Evolutionary conservation across 2,113 vertebrate genomes (phyloP).

Genomic region (Apeltes quadracus): DNA sequence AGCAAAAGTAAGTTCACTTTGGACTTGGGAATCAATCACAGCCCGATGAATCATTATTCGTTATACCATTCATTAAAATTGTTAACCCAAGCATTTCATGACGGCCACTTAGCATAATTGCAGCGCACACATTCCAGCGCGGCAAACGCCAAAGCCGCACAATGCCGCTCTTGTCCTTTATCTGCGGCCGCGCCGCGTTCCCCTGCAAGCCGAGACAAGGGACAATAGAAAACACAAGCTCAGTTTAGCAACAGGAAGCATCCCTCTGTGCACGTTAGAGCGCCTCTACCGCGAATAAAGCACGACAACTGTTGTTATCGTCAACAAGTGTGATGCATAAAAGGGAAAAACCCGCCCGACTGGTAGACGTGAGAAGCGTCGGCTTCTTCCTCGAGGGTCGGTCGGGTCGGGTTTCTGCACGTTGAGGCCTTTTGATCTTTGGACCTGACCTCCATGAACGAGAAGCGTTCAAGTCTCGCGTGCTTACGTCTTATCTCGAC

Average conservation of each 20-base stretch:
- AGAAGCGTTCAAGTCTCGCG: not conserved
- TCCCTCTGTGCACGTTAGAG: constrained; percentile 36
- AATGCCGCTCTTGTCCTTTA: constrained; percentile 67
- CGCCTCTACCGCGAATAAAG: constrained; percentile 23
- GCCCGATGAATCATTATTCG: constrained; percentile 14
- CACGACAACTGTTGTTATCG: constrained; percentile 36
- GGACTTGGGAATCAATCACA: constrained; percentile 20
- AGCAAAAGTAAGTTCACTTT: not conserved
- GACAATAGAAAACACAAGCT: constrained; percentile 65
- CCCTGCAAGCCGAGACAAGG: constrained; percentile 45
- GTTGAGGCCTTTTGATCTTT: not conserved
- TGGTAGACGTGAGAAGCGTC: not conserved
- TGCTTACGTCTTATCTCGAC: constrained; percentile 23
- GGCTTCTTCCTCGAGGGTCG: not conserved
- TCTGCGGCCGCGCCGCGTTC: constrained; percentile 57
- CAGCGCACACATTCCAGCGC: constrained; percentile 57
- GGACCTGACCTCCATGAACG: constrained; percentile 9
- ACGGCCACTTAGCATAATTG: constrained; percentile 59
- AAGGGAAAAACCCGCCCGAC: constrained; percentile 38
- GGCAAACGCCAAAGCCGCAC: constrained; percentile 65
- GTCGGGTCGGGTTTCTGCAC: too few relatives aligned
- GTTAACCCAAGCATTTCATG: constrained; percentile 38
- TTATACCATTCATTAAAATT: constrained; percentile 37
- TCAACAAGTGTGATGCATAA: constrained; percentile 34
- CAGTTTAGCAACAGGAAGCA: constrained; percentile 72